Evolutionary conservation across 2,888 invertebrate species (phyloP), one percentile per base, ranked within the genome.

Genomic region (Antheraea yamamai): DNA sequence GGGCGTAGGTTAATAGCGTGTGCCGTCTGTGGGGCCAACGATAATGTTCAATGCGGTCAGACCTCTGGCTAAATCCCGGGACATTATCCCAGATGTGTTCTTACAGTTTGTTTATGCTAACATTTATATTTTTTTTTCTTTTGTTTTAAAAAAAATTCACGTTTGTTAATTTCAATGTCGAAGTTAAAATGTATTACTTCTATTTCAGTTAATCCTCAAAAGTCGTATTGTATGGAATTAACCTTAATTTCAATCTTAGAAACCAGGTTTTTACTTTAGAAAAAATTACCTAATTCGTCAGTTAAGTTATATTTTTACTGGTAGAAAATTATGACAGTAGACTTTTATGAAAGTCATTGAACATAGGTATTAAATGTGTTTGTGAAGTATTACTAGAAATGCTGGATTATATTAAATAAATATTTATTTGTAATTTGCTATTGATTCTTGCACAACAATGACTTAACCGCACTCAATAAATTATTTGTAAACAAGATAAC

Each of bases 1-100:
- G 90, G 90, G 89, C 88, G 88, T 89, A 87, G 91, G 91, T 91
- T 94, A 94, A 94, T 94, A 92, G 94, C 91, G 88, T 87, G 86
- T 85, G 77, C 83, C 73, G 66, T 73, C 72, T 72, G 68, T 78
- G 77, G 80, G 82, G 73, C 79, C 80, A 78, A 80, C 82, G 81
- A 82, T 85, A 83, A 87, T 86, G 82, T 83, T 84, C 78, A 72
- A 73, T 76, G 76, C 72, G 52, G 68, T 75, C 75, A 78, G 76
- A 75, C 39, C 70, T 70, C 61, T 76, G 72, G 73, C 73, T 75
- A 76, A 76, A 73, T 72, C 18, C 77, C 73, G 47, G 61, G 35
- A 1, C 2, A 72, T 66, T 75, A 76, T 77, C 77, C 61, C 61
- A 39, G 51, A 39, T 74, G 71, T 74, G 52, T 18, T n/a, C 52